These are phyloP conservation scores for Metellina segmentata DNA, from an alignment of 2,888 invertebrate species.

Conservation along the genomic window DNA sequence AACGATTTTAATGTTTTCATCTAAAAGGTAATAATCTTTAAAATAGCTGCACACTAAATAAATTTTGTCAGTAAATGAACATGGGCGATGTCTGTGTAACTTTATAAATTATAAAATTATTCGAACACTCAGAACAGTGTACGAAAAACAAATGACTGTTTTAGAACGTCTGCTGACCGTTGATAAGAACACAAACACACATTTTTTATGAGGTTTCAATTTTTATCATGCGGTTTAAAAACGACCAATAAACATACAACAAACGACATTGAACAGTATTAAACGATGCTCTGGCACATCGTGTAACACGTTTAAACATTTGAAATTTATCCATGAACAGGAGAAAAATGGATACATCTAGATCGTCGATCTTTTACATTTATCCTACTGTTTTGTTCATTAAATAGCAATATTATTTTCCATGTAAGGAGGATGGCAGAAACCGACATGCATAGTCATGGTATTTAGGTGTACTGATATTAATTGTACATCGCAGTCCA, in stretches of 20 bases:
- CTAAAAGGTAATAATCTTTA: too few species aligned
- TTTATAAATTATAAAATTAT: too few species aligned
- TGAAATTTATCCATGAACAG: slow-evolving; percentile 22
- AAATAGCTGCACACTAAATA: too few species aligned
- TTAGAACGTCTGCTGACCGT: too few species aligned
- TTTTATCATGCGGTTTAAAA: slow-evolving; percentile 50
- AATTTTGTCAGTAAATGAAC: too few species aligned
- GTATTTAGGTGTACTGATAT: not conserved
- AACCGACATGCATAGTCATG: not conserved
- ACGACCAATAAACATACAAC: slow-evolving; percentile 5
- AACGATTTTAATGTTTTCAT: too few species aligned
- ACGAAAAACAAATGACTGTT: too few species aligned
- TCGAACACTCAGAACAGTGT: too few species aligned
- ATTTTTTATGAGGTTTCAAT: slow-evolving; percentile 18
- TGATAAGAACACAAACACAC: too few species aligned
- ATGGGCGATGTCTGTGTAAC: too few species aligned
- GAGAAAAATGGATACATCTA: slow-evolving; percentile 30
- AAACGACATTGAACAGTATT: slow-evolving; percentile 35
- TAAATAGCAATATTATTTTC: slow-evolving; percentile 23
- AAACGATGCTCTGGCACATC: slow-evolving; percentile 14
- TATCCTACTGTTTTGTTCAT: slow-evolving; percentile 56
- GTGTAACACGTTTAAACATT: slow-evolving; percentile 33
- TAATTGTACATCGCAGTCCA: not conserved
- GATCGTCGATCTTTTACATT: slow-evolving; percentile 13
- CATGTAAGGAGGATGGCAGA: slow-evolving; percentile 18